phyloP scores from a whole-genome alignment of 2,797 vertebrate species.

The Rhabdomys pumilio region DNA sequence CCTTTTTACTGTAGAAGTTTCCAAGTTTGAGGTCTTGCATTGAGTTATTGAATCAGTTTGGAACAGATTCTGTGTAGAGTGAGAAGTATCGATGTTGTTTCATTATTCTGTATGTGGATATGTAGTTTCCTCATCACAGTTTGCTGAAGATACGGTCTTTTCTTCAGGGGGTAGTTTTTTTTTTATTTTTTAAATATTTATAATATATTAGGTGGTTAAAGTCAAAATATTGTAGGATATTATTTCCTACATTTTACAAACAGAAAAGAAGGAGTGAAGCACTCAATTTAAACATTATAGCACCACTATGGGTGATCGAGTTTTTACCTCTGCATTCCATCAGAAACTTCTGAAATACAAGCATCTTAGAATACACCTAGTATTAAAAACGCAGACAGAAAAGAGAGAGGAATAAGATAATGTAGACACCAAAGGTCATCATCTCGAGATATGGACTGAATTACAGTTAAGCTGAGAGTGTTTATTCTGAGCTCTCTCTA shows the following conservation, averaged over 20 bases:
- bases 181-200: background rate
- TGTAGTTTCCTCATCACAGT: background rate
- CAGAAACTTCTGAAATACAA: background rate
- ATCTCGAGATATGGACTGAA: background rate
- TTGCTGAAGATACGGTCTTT: background rate
- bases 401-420: background rate
- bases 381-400: background rate
- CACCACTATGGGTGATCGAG: background rate
- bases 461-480: background rate
- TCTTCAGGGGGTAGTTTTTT: background rate
- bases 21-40: background rate
- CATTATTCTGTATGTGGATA: background rate
- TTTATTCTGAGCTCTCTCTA: background rate
- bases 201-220: background rate
- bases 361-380: background rate
- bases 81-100: too few relatives aligned
- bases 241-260: background rate
- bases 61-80: background rate
- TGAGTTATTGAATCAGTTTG: background rate
- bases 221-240: background rate
- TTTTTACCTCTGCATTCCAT: accelerated
- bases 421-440: background rate
- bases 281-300: background rate
- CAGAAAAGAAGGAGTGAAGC: too few relatives aligned
- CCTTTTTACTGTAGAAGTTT: background rate